These are phyloP conservation scores for Rhinichthys osculus DNA, from an alignment of 2,797 vertebrate species.

Conservation along the genomic window DNA sequence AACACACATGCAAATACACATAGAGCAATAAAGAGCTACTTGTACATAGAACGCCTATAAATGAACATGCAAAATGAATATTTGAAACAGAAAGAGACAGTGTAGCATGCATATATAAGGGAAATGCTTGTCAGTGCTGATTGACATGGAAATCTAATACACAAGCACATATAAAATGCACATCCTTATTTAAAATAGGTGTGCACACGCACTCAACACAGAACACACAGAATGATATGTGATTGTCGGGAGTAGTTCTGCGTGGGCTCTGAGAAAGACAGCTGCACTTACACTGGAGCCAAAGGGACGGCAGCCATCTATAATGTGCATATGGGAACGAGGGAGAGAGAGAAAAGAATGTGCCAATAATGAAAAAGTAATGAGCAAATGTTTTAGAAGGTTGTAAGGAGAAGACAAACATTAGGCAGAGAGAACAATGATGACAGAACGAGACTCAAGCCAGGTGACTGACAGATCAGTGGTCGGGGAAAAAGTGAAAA, in stretches of 20 bases:
- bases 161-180: neutral
- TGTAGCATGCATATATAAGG: neutral
- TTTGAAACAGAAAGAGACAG: neutral
- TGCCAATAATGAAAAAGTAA: conserved; percentile 29
- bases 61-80: neutral
- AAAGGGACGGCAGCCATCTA: conserved; percentile 27
- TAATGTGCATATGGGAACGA: conserved; percentile 42
- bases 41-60: neutral
- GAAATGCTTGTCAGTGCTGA: neutral
- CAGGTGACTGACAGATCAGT: conserved; percentile 2
- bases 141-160: neutral
- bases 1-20: neutral
- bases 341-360: conserved; percentile 2
- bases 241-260: conserved; percentile 12
- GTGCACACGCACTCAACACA: neutral
- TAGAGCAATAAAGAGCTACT: neutral
- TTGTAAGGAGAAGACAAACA: conserved; percentile 31
- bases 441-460: neutral
- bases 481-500: neutral
- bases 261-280: conserved; percentile 36
- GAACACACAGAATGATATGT: neutral
- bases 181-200: neutral
- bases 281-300: conserved; percentile 35
- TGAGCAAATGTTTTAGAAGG: conserved; percentile 27
- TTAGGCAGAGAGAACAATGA: neutral